These are phyloP conservation scores for Chelonus formosanus DNA, from an alignment of 2,888 invertebrate species.

Conservation along the genomic window DNA sequence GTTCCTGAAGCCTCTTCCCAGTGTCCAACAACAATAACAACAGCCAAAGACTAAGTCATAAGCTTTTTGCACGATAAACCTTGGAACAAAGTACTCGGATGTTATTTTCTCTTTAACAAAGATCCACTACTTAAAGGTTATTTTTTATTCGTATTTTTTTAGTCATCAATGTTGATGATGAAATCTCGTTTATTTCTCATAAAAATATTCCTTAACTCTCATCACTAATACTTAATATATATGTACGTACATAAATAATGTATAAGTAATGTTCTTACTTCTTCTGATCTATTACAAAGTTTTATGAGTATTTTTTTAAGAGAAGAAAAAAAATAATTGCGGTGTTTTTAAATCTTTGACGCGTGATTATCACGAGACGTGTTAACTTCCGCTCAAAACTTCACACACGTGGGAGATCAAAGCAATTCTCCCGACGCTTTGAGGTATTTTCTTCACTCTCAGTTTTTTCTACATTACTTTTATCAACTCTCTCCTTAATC, in stretches of 20 bases:
- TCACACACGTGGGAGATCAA: conserved; percentile 20
- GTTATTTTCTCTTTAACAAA: conserved; percentile 9
- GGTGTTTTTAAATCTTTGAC: conserved; percentile 14
- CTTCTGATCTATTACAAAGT: too few species aligned
- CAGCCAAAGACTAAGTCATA: neutral
- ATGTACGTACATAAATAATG: neutral
- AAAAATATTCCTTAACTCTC: conserved; percentile 9
- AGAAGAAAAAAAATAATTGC: neutral
- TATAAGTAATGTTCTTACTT: too few species aligned
- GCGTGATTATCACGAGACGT: conserved; percentile 20
- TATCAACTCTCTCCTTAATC: conserved; percentile 6
- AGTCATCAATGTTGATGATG: conserved; percentile 3
- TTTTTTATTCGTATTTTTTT: conserved; percentile 3
- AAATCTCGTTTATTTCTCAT: conserved; percentile 14
- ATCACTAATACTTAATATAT: neutral
- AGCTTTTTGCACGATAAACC: conserved; percentile 24
- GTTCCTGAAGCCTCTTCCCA: conserved; percentile 4
- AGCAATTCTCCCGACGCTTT: conserved; percentile 7
- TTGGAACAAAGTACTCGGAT: conserved; percentile 17
- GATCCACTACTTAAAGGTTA: neutral
- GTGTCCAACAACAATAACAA: neutral
- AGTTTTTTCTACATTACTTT: neutral
- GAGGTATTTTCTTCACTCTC: conserved; percentile 8
- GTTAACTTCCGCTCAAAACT: conserved; percentile 19
- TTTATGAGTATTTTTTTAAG: too few species aligned